Evolutionary conservation across 1,140 invertebrate genomes (phyloP).

Genomic region (Zaprionus taronus): DNA sequence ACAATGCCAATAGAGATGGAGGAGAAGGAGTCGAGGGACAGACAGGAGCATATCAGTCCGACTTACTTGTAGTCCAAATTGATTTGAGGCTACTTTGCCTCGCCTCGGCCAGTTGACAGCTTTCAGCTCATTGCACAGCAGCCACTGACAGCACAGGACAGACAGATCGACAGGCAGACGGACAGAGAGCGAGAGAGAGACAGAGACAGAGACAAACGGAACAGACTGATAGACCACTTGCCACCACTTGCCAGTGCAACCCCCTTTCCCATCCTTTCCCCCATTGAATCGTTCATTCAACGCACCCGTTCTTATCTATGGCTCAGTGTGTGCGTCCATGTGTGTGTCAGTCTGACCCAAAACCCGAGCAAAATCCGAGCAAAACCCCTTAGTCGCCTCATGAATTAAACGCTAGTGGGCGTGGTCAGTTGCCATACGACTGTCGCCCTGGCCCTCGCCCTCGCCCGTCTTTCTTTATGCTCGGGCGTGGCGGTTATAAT

Average conservation of each 20-base stretch:
- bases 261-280: constrained; percentile 5
- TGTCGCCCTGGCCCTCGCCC: background rate
- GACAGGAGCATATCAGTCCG: constrained; percentile 27
- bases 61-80: constrained; percentile 51
- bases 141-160: constrained; percentile 27
- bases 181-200: background rate
- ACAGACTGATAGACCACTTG: constrained; percentile 11
- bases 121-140: constrained; percentile 66
- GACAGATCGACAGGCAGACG: background rate
- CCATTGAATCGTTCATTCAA: constrained; percentile 52
- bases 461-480: constrained; percentile 36
- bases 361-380: constrained; percentile 17
- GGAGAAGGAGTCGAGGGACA: constrained; percentile 1
- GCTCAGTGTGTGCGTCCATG: constrained; percentile 35
- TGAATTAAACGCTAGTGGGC: constrained; percentile 47
- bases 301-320: constrained; percentile 42
- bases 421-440: constrained; percentile 2
- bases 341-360: constrained; percentile 52
- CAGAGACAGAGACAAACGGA: background rate
- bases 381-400: constrained; percentile 43
- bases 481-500: constrained; percentile 35
- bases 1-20: constrained; percentile 20
- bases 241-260: background rate
- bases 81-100: constrained; percentile 49
- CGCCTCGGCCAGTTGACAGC: constrained; percentile 50